Base-by-base conservation (phyloP, 2,888 invertebrate species). In the Drosophila affinis region DNA sequence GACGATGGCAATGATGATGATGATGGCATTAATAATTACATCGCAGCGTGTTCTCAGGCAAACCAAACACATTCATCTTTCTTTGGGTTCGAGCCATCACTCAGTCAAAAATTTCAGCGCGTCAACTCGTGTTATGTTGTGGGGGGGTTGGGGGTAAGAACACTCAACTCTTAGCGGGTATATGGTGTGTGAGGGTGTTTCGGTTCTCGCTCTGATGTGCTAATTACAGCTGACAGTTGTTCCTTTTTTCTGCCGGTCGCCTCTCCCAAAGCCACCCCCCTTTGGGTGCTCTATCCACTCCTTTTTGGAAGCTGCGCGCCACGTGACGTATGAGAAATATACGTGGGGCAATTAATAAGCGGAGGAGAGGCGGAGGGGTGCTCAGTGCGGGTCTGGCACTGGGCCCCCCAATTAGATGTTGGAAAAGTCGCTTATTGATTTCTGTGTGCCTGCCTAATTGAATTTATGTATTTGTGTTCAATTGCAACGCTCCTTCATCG, bases 281-380 rank as follows among this genome's bases (percentile, higher is more conserved):
- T 29, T 29, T 29, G 10, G 32, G 24, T 51, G 29, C 60, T 55
- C 55, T 45, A 49, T 34, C 68, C 65, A 45, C 68, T 56, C 56
- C 67, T 52, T 68, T 67, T 68, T 29, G 67, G 51, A 27, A 67
- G 56, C 69, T 17, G 58, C 29, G 78, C 65, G 60, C 86, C 67
- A 87, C 82, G 80, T 83, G 83, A 87, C 83, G 83, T 83, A 83
- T 83, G 88, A 88, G 88, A 78, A 86, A 83, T 82, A 88, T 83
- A 83, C 83, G 83, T 83, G 83, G 72, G 53, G 86, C 83, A 83
- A 83, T 83, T 83, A 83, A 83, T 83, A 88, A 86, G 72, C 69
- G 68, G 56, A 21, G 21, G 29, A 39, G 3, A 24, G 24, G 32
- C 12, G 6, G 3, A 29, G 29, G 24, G 24, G 24, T 5, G 24